Evolutionary conservation across 2,797 vertebrate genomes (phyloP).

Genomic region (Capromys pilorides): DNA sequence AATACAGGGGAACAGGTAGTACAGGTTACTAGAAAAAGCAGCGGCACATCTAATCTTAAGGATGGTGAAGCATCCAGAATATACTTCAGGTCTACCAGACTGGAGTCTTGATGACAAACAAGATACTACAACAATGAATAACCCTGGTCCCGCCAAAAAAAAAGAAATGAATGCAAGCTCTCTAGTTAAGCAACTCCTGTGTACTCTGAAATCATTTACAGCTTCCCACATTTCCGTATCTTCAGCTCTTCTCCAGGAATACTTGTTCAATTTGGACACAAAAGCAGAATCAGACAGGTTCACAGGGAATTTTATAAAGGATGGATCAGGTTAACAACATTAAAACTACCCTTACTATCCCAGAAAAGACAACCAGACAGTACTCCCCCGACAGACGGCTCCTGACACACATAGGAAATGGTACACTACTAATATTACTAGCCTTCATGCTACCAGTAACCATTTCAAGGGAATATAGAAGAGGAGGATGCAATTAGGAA

Average conservation of each 20-base stretch:
- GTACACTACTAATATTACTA: not conserved
- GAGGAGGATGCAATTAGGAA: constrained; percentile 21
- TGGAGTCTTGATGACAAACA: constrained; percentile 43
- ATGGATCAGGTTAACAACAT: not conserved
- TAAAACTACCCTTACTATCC: constrained; percentile 1
- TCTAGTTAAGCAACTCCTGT: not conserved
- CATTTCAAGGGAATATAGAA: not conserved
- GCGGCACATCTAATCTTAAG: constrained; percentile 32
- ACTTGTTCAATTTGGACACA: constrained; percentile 3
- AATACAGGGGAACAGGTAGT: not conserved
- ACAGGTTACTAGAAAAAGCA: constrained; percentile 44
- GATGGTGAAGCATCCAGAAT: not conserved
- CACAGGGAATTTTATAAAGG: not conserved
- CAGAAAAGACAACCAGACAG: not conserved
- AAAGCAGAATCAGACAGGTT: constrained; percentile 44
- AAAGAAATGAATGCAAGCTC: not conserved
- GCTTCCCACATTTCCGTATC: not conserved
- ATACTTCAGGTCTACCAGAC: not conserved
- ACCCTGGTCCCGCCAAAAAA: too few relatives aligned
- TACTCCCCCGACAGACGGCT: not conserved
- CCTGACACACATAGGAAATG: not conserved
- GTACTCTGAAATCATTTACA: constrained; percentile 29
- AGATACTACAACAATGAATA: not conserved
- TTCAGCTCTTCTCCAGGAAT: constrained; percentile 37
- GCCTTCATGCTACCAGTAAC: not conserved